A percentile compares a stretch with the other conserved stretches of the same genome.
Conservation (phyloP, 2,113 vertebrate species). For the Chloebia gouldiae region DNA sequence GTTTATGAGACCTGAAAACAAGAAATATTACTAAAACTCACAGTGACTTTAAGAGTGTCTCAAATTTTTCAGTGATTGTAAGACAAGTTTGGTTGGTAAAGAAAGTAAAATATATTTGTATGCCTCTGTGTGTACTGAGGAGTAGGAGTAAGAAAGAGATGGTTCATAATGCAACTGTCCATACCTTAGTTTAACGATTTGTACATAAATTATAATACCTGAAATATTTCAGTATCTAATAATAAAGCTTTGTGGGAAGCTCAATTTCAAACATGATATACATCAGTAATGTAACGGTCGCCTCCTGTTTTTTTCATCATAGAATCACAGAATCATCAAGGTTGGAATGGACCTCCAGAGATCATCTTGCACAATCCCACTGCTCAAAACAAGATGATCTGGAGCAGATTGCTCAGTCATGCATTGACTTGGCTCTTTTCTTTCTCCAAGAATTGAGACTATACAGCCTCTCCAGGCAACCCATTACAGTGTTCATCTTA, state of each 20-base stretch:
- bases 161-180: not conserved
- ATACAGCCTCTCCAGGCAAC: not conserved
- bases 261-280: not conserved
- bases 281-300: not conserved
- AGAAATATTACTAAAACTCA: not conserved
- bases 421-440: not conserved
- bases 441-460: not conserved
- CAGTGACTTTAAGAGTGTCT: not conserved
- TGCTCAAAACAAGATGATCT: not conserved
- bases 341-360: not conserved
- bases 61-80: not conserved
- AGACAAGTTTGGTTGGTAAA: not conserved
- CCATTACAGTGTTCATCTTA: not conserved
- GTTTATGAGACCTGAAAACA: not conserved
- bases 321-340: not conserved
- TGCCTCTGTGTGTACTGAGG: not conserved
- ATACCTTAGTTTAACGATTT: not conserved
- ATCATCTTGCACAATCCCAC: not conserved
- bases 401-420: not conserved
- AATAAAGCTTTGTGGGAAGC: not conserved
- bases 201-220: not conserved
- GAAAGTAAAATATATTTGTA: not conserved
- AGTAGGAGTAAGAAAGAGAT: not conserved
- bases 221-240: not conserved
- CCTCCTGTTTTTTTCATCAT: not conserved